These are phyloP conservation scores for Candidula unifasciata DNA, from an alignment of 2,888 invertebrate genomes.

Conservation along the genomic window DNA sequence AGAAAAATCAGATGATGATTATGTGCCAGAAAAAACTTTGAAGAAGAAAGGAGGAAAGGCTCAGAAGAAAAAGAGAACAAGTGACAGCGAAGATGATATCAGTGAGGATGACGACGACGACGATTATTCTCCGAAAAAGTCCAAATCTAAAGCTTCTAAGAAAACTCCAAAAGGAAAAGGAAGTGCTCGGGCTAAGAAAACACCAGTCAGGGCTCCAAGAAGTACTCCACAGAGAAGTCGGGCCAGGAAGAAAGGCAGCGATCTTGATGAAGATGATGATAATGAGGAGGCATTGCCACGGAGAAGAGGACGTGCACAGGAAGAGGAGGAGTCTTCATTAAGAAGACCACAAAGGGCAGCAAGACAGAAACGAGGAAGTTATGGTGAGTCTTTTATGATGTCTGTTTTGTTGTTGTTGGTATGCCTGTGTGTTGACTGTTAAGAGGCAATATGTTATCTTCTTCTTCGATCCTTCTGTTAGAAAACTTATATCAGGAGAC, in stretches of 20 bases:
- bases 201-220: slow-evolving; percentile 21
- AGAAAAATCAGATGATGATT: slow-evolving; percentile 49
- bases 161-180: slow-evolving; percentile 44
- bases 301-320: slow-evolving; percentile 42
- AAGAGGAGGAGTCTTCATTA: slow-evolving; percentile 45
- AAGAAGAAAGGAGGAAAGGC: slow-evolving; percentile 15
- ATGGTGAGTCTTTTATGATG: slow-evolving; percentile 59
- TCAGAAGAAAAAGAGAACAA: slow-evolving; percentile 29
- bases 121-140: slow-evolving; percentile 47
- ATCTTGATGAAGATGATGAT: slow-evolving; percentile 52
- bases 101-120: slow-evolving; percentile 47
- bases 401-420: no score
- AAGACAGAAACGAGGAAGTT: slow-evolving; percentile 66
- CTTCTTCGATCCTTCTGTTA: no score
- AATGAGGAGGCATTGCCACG: slow-evolving; percentile 33
- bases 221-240: slow-evolving; percentile 41
- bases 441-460: not conserved
- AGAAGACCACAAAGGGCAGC: slow-evolving; percentile 64
- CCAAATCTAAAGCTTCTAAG: slow-evolving; percentile 38
- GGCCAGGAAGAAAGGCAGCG: slow-evolving; percentile 27
- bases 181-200: slow-evolving; percentile 18
- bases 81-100: slow-evolving; percentile 46
- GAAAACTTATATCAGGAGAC: no score
- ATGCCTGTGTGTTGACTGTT: no score
- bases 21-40: slow-evolving; percentile 45